A percentile compares a stretch with the other conserved stretches of the same genome.
These are phyloP conservation scores for Lophura nycthemera DNA, from an alignment of 2,113 vertebrate species.

Conservation along the genomic window DNA sequence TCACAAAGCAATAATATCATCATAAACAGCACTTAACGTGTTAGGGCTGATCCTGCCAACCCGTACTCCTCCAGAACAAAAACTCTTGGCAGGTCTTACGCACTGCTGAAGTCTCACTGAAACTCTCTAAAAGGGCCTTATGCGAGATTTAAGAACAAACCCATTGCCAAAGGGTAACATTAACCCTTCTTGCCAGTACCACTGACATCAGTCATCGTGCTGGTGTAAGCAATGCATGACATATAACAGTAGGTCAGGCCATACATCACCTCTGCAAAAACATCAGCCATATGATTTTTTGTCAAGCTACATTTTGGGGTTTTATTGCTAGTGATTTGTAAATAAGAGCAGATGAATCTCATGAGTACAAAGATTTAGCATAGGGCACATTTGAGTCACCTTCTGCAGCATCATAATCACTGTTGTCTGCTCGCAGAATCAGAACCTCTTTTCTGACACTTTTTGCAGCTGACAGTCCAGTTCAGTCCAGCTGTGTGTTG, in stretches of 20 bases:
- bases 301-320: neutral
- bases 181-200: neutral
- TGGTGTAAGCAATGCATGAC: neutral
- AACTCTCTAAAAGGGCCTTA: neutral
- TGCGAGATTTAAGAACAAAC: neutral
- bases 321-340: neutral
- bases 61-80: neutral
- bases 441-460: neutral
- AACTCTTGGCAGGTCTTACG: conserved; percentile 41
- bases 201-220: neutral
- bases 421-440: neutral
- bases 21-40: conserved; percentile 65
- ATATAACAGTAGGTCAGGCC: neutral
- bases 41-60: conserved; percentile 61
- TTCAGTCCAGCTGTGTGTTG: neutral
- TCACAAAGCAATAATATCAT: conserved; percentile 61
- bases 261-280: neutral
- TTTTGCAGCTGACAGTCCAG: neutral
- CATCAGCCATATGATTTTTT: neutral
- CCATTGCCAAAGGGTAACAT: conserved; percentile 13
- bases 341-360: neutral
- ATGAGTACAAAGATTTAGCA: neutral
- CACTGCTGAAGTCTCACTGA: conserved; percentile 23
- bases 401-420: neutral
- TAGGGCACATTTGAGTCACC: neutral